These are phyloP conservation scores for Ophion ventricosus DNA, from an alignment of 2,888 invertebrate genomes.

Conservation along the genomic window DNA sequence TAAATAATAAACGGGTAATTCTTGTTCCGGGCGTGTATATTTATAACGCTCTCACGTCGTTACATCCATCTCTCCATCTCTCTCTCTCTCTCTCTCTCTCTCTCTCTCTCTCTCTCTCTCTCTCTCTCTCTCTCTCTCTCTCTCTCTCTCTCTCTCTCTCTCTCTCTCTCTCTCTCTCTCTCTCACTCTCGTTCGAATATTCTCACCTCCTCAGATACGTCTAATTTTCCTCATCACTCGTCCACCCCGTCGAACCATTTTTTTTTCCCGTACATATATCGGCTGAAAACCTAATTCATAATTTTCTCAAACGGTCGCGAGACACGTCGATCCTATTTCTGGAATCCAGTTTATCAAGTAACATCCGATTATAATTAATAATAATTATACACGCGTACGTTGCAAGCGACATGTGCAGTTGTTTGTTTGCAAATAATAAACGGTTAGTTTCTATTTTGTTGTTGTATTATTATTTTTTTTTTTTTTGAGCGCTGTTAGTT, in stretches of 20 bases:
- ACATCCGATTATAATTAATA: conserved; percentile 50
- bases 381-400: conserved; percentile 40
- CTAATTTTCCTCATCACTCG: conserved; percentile 19
- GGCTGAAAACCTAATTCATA: conserved; percentile 46
- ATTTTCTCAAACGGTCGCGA: conserved; percentile 48
- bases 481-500: conserved; percentile 2
- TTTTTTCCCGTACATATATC: not conserved
- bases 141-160: conserved; percentile 16
- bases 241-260: not conserved
- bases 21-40: conserved; percentile 57
- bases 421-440: conserved; percentile 41
- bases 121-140: not conserved
- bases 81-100: not conserved
- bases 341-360: conserved; percentile 48
- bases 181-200: conserved; percentile 31
- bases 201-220: conserved; percentile 22
- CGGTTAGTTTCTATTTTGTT: conserved; percentile 34
- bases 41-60: too few species aligned
- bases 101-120: too few species aligned
- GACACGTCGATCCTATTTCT: conserved; percentile 46
- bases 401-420: conserved; percentile 21
- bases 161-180: not conserved
- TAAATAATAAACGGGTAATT: conserved; percentile 62
- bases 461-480: not conserved
- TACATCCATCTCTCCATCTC: conserved; percentile 45